phyloP scores from a whole-genome alignment of 2,113 vertebrate genomes.

The Amazona guildingii region DNA sequence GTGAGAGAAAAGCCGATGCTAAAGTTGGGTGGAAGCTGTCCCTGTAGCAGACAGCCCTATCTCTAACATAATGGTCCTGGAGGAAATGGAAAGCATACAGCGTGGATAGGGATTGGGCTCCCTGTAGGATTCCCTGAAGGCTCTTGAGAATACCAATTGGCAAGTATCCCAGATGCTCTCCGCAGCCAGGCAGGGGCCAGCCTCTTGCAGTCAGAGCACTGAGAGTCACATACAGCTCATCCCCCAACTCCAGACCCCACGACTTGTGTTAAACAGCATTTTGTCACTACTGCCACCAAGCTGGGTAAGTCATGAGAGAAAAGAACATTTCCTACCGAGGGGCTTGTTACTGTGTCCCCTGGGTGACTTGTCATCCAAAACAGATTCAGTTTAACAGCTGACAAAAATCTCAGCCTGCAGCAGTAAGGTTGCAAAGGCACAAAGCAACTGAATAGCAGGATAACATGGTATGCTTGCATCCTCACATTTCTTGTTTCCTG shows the following conservation, averaged over 20 bases:
- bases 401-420: neutral
- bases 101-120: neutral
- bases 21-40: neutral
- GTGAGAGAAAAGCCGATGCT: neutral
- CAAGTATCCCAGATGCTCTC: neutral
- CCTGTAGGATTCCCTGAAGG: neutral
- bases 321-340: neutral
- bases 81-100: neutral
- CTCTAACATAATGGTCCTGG: neutral
- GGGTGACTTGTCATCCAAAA: neutral
- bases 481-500: neutral
- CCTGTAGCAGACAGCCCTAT: neutral
- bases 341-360: neutral
- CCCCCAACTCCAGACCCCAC: rapidly evolving
- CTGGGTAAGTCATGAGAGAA: neutral
- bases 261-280: neutral
- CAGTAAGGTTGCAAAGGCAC: neutral
- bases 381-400: neutral
- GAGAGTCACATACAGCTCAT: neutral
- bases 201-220: neutral
- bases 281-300: neutral
- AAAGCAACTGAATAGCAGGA: neutral
- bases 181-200: neutral
- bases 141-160: neutral
- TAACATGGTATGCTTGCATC: neutral